Evolutionary conservation across 2,113 vertebrate species (phyloP).

Genomic region (Proteles cristata): DNA sequence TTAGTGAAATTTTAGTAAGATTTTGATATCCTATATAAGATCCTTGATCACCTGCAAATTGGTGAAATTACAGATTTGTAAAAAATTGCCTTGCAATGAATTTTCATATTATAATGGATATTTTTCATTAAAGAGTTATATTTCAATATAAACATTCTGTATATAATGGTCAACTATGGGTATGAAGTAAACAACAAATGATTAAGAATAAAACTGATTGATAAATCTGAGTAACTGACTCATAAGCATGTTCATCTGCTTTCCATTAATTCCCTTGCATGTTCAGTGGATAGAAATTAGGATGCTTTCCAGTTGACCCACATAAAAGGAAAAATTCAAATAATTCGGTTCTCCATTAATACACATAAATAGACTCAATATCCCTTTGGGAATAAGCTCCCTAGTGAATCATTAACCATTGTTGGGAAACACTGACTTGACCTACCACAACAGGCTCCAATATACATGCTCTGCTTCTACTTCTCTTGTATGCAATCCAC

Average conservation of each 20-base stretch:
- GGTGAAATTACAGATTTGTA: neutral
- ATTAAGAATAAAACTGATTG: neutral
- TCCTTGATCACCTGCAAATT: neutral
- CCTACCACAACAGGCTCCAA: neutral
- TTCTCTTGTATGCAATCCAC: neutral
- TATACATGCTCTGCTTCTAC: neutral
- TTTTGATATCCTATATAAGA: neutral
- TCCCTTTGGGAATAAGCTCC: neutral
- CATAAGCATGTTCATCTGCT: neutral
- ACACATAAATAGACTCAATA: neutral
- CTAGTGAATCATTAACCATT: neutral
- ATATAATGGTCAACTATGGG: neutral
- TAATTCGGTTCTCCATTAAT: neutral
- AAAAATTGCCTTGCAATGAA: neutral
- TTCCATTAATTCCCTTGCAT: neutral
- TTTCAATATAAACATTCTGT: neutral
- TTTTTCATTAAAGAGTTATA: neutral
- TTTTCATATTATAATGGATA: neutral
- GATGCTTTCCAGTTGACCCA: neutral
- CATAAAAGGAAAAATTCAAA: neutral
- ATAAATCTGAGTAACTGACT: neutral
- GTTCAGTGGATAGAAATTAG: neutral
- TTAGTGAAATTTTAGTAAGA: neutral
- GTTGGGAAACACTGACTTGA: neutral
- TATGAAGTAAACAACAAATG: neutral